These are phyloP conservation scores for Drosophila leonis DNA, from an alignment of 2,888 invertebrate genomes.

Conservation along the genomic window DNA sequence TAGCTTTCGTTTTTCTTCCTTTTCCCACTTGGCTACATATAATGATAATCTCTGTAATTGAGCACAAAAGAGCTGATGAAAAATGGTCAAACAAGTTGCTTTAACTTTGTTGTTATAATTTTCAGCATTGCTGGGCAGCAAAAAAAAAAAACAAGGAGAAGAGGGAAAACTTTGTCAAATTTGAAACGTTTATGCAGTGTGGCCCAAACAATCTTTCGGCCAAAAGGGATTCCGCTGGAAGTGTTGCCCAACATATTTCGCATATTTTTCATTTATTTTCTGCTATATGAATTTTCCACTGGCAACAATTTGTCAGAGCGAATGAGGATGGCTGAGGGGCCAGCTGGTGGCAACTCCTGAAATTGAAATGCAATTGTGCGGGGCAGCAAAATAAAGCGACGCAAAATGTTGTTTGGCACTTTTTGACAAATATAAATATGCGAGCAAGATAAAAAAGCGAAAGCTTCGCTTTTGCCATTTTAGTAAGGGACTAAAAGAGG, in stretches of 20 bases:
- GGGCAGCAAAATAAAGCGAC: constrained; percentile 29
- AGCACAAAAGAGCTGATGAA: not conserved
- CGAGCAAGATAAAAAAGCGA: not conserved
- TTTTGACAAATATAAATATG: constrained; percentile 34
- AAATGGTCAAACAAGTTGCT: constrained; percentile 12
- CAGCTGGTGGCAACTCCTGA: not conserved
- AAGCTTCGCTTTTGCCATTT: constrained; percentile 22
- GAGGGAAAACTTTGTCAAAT: constrained; percentile 10
- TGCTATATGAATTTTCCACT: constrained; percentile 56
- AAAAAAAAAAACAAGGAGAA: not conserved
- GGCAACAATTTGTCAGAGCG: constrained; percentile 62
- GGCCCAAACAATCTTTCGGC: not conserved
- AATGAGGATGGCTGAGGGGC: not conserved
- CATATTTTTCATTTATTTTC: constrained; percentile 32
- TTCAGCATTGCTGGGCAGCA: constrained; percentile 10
- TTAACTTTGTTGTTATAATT: constrained; percentile 9
- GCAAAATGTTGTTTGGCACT: constrained; percentile 42
- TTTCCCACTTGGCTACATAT: not conserved
- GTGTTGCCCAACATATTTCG: constrained; percentile 38
- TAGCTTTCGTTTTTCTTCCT: no score
- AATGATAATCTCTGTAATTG: constrained; percentile 1
- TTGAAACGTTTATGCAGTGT: constrained; percentile 27
- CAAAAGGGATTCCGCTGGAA: constrained; percentile 23
- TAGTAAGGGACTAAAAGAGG: constrained; percentile 22
- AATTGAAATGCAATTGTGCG: constrained; percentile 38